Evolutionary conservation across 1,140 invertebrate genomes (phyloP).

Genomic region (Lethrus apterus): DNA sequence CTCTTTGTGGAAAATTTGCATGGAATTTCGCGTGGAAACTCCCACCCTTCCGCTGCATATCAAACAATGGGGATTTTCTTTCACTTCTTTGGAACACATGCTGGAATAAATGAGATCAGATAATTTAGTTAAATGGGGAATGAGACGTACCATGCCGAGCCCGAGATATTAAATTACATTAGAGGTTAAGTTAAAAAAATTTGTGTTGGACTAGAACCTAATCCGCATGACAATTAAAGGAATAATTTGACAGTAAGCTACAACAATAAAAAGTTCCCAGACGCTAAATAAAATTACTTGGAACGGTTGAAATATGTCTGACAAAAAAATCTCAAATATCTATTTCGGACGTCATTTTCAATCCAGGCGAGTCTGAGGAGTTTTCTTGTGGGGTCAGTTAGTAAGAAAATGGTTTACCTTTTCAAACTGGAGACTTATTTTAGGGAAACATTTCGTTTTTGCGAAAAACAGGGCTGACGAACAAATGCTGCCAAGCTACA

Average conservation of each 20-base stretch:
- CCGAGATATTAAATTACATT: too few relatives aligned
- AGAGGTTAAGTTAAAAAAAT: too few relatives aligned
- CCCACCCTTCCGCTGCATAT: constrained; percentile 49
- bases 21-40: constrained; percentile 46
- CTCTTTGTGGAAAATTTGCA: constrained; percentile 45
- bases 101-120: constrained; percentile 23
- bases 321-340: constrained; percentile 14
- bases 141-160: too few relatives aligned
- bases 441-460: constrained; percentile 40
- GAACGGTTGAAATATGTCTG: constrained; percentile 8
- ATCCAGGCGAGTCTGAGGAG: not conserved
- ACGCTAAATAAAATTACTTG: constrained; percentile 11
- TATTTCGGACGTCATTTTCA: not conserved
- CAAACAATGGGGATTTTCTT: constrained; percentile 42
- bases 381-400: not conserved
- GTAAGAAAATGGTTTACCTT: constrained; percentile 28
- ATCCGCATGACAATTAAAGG: constrained; percentile 13
- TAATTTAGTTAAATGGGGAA: too few relatives aligned
- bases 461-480: constrained; percentile 37
- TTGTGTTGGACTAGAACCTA: too few relatives aligned
- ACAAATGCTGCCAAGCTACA: constrained; percentile 41
- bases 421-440: constrained; percentile 32
- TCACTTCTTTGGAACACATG: constrained; percentile 19
- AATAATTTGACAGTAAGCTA: constrained; percentile 14
- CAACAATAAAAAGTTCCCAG: constrained; percentile 21